phyloP scores from a whole-genome alignment of 2,888 invertebrate species.

The Epinotia bilunana region DNA sequence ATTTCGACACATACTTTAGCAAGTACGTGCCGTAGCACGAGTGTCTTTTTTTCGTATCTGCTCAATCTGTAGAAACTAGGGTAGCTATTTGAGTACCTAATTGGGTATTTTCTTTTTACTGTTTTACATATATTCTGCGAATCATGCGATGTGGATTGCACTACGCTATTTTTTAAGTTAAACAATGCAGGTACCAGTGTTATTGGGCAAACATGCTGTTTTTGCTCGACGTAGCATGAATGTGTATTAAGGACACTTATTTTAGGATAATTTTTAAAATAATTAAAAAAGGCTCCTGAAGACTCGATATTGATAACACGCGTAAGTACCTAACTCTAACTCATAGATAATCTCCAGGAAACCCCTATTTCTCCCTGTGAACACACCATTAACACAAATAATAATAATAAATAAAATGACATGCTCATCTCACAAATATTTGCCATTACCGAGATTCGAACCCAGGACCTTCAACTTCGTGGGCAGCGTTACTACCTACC shows the following conservation, averaged over 20 bases:
- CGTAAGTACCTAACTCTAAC: too few relatives aligned
- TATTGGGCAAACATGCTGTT: not conserved
- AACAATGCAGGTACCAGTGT: not conserved
- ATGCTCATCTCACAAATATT: too few relatives aligned
- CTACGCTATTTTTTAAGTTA: not conserved
- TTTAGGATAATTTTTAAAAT: not conserved
- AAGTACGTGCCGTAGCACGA: constrained; percentile 52
- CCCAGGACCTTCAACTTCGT: too few relatives aligned
- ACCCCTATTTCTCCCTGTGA: too few relatives aligned
- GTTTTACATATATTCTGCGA: not conserved
- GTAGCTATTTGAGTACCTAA: not conserved
- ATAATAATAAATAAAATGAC: too few relatives aligned
- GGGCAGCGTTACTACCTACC: too few relatives aligned
- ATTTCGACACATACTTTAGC: constrained; percentile 66
- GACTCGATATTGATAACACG: too few relatives aligned
- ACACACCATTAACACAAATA: too few relatives aligned
- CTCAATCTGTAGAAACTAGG: not conserved
- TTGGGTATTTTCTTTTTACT: not conserved
- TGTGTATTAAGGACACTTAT: not conserved
- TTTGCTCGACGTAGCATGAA: not conserved
- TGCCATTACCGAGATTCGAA: too few relatives aligned
- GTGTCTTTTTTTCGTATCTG: constrained; percentile 50
- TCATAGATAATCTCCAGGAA: too few relatives aligned
- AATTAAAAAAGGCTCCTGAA: too few relatives aligned
- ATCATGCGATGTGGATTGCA: not conserved